These are phyloP conservation scores for Berghia stephanieae DNA, from an alignment of 1,140 invertebrate genomes.

Conservation along the genomic window DNA sequence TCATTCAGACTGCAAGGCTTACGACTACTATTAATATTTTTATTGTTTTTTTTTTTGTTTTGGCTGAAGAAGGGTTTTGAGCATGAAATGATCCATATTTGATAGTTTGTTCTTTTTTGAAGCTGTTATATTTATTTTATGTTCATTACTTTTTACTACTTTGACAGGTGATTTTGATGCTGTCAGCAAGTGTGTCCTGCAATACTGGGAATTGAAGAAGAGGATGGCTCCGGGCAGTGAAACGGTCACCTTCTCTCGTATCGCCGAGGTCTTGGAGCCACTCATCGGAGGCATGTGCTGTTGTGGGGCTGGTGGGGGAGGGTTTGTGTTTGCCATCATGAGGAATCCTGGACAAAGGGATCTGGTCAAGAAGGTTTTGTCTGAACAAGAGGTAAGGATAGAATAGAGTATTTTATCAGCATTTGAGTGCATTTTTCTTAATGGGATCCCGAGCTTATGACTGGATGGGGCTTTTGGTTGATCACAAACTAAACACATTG, in stretches of 20 bases:
- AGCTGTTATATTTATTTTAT: background rate
- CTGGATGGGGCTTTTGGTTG: too few species aligned
- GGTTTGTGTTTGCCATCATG: constrained; percentile 66
- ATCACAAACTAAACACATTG: too few species aligned
- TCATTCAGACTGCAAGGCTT: too few species aligned
- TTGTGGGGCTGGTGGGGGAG: constrained; percentile 69
- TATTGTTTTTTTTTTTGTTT: background rate
- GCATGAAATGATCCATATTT: too few species aligned
- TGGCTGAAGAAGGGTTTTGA: too few species aligned
- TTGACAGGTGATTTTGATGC: constrained; percentile 58
- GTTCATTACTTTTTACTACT: background rate
- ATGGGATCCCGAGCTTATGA: too few species aligned
- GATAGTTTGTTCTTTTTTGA: too few species aligned
- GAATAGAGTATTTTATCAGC: too few species aligned
- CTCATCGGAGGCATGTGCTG: constrained; percentile 62
- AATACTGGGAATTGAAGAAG: constrained; percentile 69
- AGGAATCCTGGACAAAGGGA: constrained; percentile 49
- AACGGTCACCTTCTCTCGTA: constrained; percentile 56
- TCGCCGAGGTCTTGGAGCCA: constrained; percentile 61
- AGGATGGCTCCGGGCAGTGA: constrained; percentile 69
- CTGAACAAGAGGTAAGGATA: constrained; percentile 29
- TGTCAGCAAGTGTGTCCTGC: constrained; percentile 63
- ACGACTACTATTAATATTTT: constrained; percentile 11
- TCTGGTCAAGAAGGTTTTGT: constrained; percentile 42
- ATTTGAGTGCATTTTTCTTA: too few species aligned